Evolutionary conservation across 2,888 invertebrate genomes (phyloP).

Genomic region (Hyposoter didymator): DNA sequence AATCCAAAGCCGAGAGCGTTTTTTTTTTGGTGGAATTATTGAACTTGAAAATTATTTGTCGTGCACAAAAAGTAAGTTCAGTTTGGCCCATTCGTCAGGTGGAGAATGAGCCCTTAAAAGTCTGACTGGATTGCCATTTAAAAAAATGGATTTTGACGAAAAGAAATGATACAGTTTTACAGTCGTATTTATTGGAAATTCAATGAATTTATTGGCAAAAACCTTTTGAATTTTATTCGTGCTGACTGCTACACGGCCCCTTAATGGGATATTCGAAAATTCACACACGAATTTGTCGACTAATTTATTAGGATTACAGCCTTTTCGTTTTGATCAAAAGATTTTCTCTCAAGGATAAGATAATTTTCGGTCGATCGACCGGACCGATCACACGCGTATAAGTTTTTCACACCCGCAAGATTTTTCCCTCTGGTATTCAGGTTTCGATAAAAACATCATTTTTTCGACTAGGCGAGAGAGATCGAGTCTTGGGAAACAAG

Average conservation of each 20-base stretch:
- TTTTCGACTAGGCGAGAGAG: neutral
- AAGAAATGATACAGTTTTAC: too few relatives aligned
- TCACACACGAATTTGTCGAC: too few relatives aligned
- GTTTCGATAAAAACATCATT: neutral
- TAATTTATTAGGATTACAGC: neutral
- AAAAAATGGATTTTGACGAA: too few relatives aligned
- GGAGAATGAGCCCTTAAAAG: too few relatives aligned
- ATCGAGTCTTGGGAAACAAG: neutral
- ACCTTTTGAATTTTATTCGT: neutral
- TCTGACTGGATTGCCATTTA: too few relatives aligned
- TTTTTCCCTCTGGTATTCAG: neutral
- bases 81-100: too few relatives aligned
- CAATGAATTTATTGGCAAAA: too few relatives aligned
- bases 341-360: neutral
- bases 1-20: neutral
- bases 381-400: too few relatives aligned
- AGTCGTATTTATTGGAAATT: too few relatives aligned
- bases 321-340: neutral
- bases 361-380: neutral
- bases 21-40: neutral
- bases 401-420: neutral
- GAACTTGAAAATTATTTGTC: neutral
- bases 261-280: too few relatives aligned
- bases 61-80: too few relatives aligned
- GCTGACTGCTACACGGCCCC: too few relatives aligned